Evolutionary conservation across 2,113 vertebrate species (phyloP), one percentile per base, ranked within the genome.

Genomic region (Tachuris rubrigastra): DNA sequence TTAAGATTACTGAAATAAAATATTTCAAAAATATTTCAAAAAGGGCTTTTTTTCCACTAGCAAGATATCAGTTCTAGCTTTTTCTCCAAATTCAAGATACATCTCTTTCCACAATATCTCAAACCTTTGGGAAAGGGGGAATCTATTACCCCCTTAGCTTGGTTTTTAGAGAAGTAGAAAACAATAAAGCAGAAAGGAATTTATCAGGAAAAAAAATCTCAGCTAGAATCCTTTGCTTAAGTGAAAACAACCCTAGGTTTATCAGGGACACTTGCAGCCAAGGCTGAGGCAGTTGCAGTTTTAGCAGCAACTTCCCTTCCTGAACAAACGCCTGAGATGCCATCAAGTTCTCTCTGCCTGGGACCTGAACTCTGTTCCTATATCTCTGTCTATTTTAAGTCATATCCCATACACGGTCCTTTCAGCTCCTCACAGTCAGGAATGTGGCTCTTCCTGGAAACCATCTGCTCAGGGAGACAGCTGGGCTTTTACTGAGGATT

Each of bases 301-400:
- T 82, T 13, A 87, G 66, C 62, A 60, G 73, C 71, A 50, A 50
- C 8, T 90, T 89, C 22, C 60, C 37, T 63, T 77, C 10, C 3
- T 17, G 39, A 87, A 11, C 81, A 46, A 28, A 67, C 1, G 24
- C 53, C 62, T 72, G 49, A 90, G 68, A 90, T 92, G 58, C 50
- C 80, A 90, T 44, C 18, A n/a, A 81, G 47, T 86, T 79, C 67
- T 31, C 1, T 3, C 74, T 52, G 78, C 77, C 68, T 78, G 56
- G 19, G 52, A 81, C 62, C 58, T 65, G 62, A 68, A 71, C 65
- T 85, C 56, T 75, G 52, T 73, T 72, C 44, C 76, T 79, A 0
- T 87, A 67, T 71, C 85, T 76, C 86, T 71, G 75, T 58, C 90
- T 95, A 93, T 95, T 95, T 95, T 92, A 92, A 97, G 93, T 65